Base-by-base conservation (phyloP, 1,140 invertebrate species). In the Patella vulgata region DNA sequence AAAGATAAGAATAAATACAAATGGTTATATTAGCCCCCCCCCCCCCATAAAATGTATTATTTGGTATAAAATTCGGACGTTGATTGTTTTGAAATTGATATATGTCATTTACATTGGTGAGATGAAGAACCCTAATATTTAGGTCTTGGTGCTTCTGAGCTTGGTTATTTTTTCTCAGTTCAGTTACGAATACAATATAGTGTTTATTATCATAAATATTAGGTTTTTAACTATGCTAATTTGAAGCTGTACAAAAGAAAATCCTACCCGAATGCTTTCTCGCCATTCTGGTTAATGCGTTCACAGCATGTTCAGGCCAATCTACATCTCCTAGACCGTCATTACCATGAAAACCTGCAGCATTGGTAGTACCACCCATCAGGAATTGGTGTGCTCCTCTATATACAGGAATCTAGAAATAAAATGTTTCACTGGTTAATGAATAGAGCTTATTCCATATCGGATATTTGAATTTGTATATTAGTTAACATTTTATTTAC, bases 241-340 rank as follows among this genome's bases (percentile, higher is more conserved):
- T 23, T n/a, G 19, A 27, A n/a, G n/a, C n/a, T n/a, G n/a, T n/a
- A n/a, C n/a, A n/a, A n/a, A n/a, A n/a, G n/a, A n/a, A n/a, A n/a
- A n/a, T n/a, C 27, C 39, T 30, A 74, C 72, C 72, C 62, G 72
- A 66, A 53, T 66, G 39, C 39, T 77, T 53, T 42, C 66, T 73
- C 17, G 69, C 63, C 23, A 67, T 55, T 12, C 61, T 60, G 25
- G 65, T 68, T 25, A 71, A 60, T 6, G 71, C 66, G 11, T 60
- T 59, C 11, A 73, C 68, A 3, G 60, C 70, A 55, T 73, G 71
- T 0, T 74, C 65, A 27, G 84, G 84, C 30, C 82, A 65, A 62
- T 77, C 77, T 0, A 65, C 63, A 5, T 72, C 89, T 0, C 89
- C 89, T 68, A 92, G 89, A 12, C 90, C 90, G 81, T 91, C 89